Base-by-base conservation (phyloP, 2,888 invertebrate genomes). In the Candidula unifasciata region DNA sequence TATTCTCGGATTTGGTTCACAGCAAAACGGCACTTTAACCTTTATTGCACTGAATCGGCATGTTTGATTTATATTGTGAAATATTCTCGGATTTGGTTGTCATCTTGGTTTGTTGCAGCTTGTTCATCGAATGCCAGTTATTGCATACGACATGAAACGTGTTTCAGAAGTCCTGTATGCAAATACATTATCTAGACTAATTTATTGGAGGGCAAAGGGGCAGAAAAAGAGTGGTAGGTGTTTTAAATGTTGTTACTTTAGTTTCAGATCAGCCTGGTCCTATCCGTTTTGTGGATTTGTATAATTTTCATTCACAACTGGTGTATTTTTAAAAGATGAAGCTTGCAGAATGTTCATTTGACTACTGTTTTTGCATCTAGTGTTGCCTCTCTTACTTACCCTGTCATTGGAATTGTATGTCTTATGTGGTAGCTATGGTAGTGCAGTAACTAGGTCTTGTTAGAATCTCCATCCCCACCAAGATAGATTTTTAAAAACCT, bases 131-230 rank as follows among this genome's bases (percentile, higher is more conserved):
- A 71, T 80, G 27, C 84, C 84, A 10, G 30, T 84, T 30, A 37
- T 80, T 54, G 80, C 84, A 27, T 73, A 54, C 76, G 66, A 84
- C 54, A 66, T 80, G 60, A 74, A 33, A 74, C 57, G 80, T 68
- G 80, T 80, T 5, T 52, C 71, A 52, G 80, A 84, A 60, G 52
- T 79, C 21, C 71, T 84, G 33, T 84, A 84, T 64, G 54, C 68
- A 57, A 84, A 84, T 64, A 80, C 84, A 37, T 74, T 60, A 80
- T 84, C 84, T 80, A 73, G 84, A 54, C 80, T 80, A 66, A 35
- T 80, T n/a, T 84, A 84, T 66, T 80, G 84, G 84, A 64, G 80
- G 66, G 60, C 84, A 30, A 84, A 84, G 52, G 54, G 54, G 74
- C 27, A 52, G 74, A 74, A 52, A 27, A 74, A 54, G 54, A 27